Conservation (phyloP, 2,888 invertebrate species). For the Nipponacmea schrenckii region DNA sequence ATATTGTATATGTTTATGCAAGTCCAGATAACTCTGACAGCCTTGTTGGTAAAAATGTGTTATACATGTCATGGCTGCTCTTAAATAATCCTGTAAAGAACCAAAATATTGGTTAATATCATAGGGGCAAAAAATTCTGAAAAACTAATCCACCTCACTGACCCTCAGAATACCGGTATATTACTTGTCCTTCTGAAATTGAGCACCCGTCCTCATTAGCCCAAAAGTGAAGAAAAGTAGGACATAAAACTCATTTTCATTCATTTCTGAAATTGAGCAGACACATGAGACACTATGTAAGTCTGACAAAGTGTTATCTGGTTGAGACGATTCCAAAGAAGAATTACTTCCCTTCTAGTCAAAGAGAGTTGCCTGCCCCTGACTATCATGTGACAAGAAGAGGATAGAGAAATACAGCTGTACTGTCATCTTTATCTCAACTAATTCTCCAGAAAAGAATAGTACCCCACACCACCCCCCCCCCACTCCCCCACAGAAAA, state of each 20-base stretch:
- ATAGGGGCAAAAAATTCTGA: neutral
- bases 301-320: too few species aligned
- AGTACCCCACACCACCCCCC: too few species aligned
- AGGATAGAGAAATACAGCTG: too few species aligned
- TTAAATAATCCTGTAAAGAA: slow-evolving; percentile 63
- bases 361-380: too few species aligned
- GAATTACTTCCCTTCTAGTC: too few species aligned
- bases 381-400: too few species aligned
- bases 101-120: neutral
- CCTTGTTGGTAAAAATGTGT: slow-evolving; percentile 63
- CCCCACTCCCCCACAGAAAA: too few species aligned
- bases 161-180: neutral
- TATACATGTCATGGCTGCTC: slow-evolving; percentile 68
- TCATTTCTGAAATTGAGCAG: too few species aligned
- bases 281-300: too few species aligned
- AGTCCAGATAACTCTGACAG: slow-evolving; percentile 62
- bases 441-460: neutral
- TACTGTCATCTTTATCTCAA: neutral
- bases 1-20: slow-evolving; percentile 54
- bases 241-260: neutral
- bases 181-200: neutral
- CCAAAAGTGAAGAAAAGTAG: neutral
- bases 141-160: neutral
- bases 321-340: too few species aligned
- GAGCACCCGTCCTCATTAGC: neutral